Evolutionary conservation across 92 coral and sea anemone genomes (phyloP), one percentile per base, ranked within the genome.

Genomic region (Parazoanthus atlanticus): DNA sequence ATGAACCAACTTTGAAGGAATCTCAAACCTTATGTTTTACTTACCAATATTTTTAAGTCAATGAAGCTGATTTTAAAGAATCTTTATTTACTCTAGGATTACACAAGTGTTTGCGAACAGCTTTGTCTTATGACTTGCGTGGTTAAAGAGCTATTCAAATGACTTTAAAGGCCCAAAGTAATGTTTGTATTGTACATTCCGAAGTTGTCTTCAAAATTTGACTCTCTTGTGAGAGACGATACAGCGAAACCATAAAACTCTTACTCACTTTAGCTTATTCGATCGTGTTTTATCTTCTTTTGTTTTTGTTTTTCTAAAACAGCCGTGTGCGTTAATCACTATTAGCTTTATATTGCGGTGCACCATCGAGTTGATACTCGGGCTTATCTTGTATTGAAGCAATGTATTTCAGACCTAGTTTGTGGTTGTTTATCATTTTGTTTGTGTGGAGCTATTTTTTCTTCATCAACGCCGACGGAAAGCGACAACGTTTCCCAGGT

Each of bases 131-230:
- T 19, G 69, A 61, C 66, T 23, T 61, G 69, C 69, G 69, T 61
- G 28, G 69, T 61, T 25, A 61, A 19, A 61, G 69, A 5, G 8
- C 17, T 61, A 84, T 69, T 69, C 64, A 84, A 84, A 84, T 70
- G 74, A 69, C 61, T 84, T 84, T 84, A 70, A 84, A 84, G 78
- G 25, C 28, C 10, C 25, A 46, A 26, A 16, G 25, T 26, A 10
- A 36, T 84, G 40, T 84, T 84, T 70, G 33, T 33, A 69, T 21
- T 71, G 46, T 74, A 13, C 87, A 84, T 84, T 84, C 87, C 66
- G 5, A 13, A 43, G 66, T 84, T 70, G 66, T 31, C 78, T 69
- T 29, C 40, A 23, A 41, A 15, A 70, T 34, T 46, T 7, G 13
- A 26, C n/a, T 30, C 23, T 28, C 76, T 46, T 11, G 5, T 71